These are phyloP conservation scores for Deilephila elpenor DNA, from an alignment of 2,888 invertebrate species.

Conservation along the genomic window DNA sequence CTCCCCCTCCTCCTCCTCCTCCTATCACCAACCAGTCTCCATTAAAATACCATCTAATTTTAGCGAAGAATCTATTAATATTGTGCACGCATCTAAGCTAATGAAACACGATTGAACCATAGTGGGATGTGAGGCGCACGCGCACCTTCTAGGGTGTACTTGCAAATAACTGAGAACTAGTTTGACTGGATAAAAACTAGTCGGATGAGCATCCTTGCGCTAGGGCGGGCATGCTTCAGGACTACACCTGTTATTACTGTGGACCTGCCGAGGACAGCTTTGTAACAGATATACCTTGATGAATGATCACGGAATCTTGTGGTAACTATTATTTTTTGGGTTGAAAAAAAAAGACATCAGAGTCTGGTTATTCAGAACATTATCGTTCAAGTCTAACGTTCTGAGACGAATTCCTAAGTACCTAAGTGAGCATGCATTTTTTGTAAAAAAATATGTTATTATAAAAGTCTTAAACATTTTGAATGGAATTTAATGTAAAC, in stretches of 20 bases:
- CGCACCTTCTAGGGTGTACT: conserved; percentile 44
- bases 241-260: neutral
- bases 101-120: neutral
- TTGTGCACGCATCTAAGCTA: neutral
- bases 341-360: too few species aligned
- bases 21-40: too few species aligned
- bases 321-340: too few species aligned
- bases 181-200: conserved; percentile 45
- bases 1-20: too few species aligned
- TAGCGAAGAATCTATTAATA: neutral
- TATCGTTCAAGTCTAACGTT: too few species aligned
- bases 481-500: neutral
- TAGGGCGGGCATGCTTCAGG: conserved; percentile 9
- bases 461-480: too few species aligned
- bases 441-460: too few species aligned
- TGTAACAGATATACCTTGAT: neutral
- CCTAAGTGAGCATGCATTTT: too few species aligned
- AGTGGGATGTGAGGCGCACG: conserved; percentile 30
- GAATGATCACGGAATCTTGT: neutral
- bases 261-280: neutral
- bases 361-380: too few species aligned
- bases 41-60: neutral
- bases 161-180: conserved; percentile 42
- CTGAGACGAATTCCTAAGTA: too few species aligned
- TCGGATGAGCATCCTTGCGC: conserved; percentile 34